phyloP scores from a whole-genome alignment of 2,888 invertebrate species.

The Petrolisthes manimaculis region DNA sequence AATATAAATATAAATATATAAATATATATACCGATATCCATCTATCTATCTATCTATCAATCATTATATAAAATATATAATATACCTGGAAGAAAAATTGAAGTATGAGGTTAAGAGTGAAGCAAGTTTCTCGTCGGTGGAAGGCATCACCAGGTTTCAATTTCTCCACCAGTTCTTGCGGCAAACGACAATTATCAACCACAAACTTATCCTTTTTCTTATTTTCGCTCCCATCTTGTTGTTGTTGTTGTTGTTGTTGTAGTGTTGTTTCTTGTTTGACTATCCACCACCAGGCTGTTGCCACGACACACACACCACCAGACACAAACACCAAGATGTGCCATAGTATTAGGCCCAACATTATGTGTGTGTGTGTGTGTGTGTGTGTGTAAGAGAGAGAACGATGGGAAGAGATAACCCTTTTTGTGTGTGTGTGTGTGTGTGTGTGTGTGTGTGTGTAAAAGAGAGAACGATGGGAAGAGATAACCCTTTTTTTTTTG shows the following conservation, averaged over 20 bases:
- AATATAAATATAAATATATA: no score
- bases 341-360: constrained; percentile 46
- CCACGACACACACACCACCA: constrained; percentile 35
- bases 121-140: constrained; percentile 56
- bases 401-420: no score
- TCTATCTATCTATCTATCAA: no score
- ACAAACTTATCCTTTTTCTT: constrained; percentile 11
- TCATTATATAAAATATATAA: no score
- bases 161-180: constrained; percentile 41
- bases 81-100: constrained; percentile 64
- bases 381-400: no score
- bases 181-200: constrained; percentile 17
- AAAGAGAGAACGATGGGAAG: no score
- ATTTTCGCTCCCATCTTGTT: constrained; percentile 10
- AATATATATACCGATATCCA: no score
- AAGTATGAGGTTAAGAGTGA: constrained; percentile 57
- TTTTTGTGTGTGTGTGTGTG: background rate
- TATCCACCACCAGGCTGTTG: constrained; percentile 54
- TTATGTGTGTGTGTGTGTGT: constrained; percentile 13
- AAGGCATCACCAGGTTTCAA: constrained; percentile 43
- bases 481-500: no score
- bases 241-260: background rate
- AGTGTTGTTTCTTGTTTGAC: background rate
- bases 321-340: constrained; percentile 49
- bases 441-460: no score